These are phyloP conservation scores for Kuschelorhynchus macadamiae DNA, from an alignment of 2,888 invertebrate genomes.

Conservation along the genomic window DNA sequence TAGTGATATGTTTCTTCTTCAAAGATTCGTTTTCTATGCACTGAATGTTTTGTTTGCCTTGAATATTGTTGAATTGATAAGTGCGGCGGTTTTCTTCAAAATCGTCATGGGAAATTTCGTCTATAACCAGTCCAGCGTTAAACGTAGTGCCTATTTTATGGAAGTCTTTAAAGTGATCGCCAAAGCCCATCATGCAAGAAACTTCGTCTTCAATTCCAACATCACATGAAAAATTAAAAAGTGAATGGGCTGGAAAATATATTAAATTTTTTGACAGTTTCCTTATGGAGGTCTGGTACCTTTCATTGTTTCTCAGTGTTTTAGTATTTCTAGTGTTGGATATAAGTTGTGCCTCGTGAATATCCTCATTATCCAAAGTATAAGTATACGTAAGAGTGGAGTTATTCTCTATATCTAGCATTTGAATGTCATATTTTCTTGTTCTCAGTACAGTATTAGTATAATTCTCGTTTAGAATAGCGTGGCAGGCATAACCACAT, in stretches of 20 bases:
- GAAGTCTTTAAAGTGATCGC: slow-evolving; percentile 50
- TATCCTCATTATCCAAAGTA: slow-evolving; percentile 54
- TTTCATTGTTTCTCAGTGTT: slow-evolving; percentile 73
- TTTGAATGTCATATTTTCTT: slow-evolving; percentile 72
- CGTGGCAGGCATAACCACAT: slow-evolving; percentile 75
- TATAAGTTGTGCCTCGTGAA: slow-evolving; percentile 52
- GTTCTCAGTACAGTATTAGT: slow-evolving; percentile 69
- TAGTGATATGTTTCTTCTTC: slow-evolving; percentile 66
- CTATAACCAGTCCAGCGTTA: slow-evolving; percentile 46
- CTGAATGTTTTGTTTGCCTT: slow-evolving; percentile 49
- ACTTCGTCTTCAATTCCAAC: slow-evolving; percentile 29
- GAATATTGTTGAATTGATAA: slow-evolving; percentile 53
- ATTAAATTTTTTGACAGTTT: slow-evolving; percentile 71
- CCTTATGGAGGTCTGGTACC: slow-evolving; percentile 73
- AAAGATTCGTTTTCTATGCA: slow-evolving; percentile 62
- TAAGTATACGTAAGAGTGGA: slow-evolving; percentile 68
- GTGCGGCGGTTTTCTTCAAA: slow-evolving; percentile 55
- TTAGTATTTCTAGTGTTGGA: slow-evolving; percentile 70
- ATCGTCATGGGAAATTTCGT: slow-evolving; percentile 53
- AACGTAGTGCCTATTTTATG: slow-evolving; percentile 36
- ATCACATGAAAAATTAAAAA: slow-evolving; percentile 67
- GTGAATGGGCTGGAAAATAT: slow-evolving; percentile 76
- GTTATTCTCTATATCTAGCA: slow-evolving; percentile 66
- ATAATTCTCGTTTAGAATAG: slow-evolving; percentile 68
- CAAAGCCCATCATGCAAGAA: slow-evolving; percentile 54